Conservation (phyloP, 1,140 invertebrate species). For the Tetranychus cinnabarinus region DNA sequence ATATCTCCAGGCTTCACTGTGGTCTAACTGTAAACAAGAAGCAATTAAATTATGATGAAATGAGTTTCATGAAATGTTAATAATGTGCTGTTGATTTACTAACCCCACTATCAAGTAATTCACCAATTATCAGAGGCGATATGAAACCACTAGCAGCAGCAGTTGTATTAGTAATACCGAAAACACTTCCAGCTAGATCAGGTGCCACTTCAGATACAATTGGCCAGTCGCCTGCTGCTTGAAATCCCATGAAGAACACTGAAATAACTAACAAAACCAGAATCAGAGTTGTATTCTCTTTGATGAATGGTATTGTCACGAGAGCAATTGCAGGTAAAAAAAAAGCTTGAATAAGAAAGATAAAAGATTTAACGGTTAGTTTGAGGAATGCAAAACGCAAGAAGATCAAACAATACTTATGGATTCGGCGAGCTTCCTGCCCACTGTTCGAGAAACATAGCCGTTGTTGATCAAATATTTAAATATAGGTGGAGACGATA, state of each 20-base stretch:
- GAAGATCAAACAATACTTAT: constrained; percentile 7
- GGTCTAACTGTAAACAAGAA: too few relatives aligned
- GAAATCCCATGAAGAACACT: constrained; percentile 9
- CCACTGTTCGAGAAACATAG: constrained; percentile 8
- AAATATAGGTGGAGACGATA: not conserved
- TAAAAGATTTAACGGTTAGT: too few relatives aligned
- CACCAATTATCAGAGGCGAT: not conserved
- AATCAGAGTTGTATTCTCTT: not conserved
- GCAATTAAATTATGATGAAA: too few relatives aligned
- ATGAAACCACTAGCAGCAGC: constrained; percentile 1
- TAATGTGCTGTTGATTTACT: not conserved
- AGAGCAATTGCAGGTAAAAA: not conserved
- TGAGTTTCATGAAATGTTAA: too few relatives aligned
- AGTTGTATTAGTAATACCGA: constrained; percentile 1
- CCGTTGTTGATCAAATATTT: not conserved
- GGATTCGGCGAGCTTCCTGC: constrained; percentile 14
- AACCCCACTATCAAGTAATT: not conserved
- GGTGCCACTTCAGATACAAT: constrained; percentile 8
- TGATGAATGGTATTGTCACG: not conserved
- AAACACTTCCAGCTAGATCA: not conserved
- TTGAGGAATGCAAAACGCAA: too few relatives aligned
- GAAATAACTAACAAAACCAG: not conserved
- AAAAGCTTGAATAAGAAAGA: not conserved
- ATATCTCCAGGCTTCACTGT: too few relatives aligned
- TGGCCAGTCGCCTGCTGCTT: constrained; percentile 12